Evolutionary conservation across 1,140 invertebrate species (phyloP), one percentile per base, ranked within the genome.

Genomic region (Drosophila repleta): DNA sequence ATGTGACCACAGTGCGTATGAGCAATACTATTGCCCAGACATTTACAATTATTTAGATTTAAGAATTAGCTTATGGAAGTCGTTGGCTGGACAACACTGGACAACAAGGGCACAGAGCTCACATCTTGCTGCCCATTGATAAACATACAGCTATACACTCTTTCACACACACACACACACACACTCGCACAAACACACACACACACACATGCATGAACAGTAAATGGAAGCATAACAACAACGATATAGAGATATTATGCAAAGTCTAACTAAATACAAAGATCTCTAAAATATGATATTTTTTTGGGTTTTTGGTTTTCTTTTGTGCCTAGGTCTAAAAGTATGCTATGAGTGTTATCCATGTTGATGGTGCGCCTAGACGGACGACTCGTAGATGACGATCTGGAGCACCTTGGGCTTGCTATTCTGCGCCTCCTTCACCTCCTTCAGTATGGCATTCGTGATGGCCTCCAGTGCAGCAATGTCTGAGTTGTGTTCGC

Each of bases 351-450:
- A 13, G 24, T 29, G 26, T 4, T 18, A 35, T 35, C 32, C 10
- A 35, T 35, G 32, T 35, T 18, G 43, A 20, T 15, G 10, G 41
- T 29, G 1, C 26, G 6, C 13, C 49, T 93, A 96, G 2, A 96
- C 95, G 2, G 95, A 96, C 39, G 95, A 95, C 90, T 97, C 96
- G 90, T 97, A 97, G 90, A 97, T 96, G 63, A 97, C 94, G 63
- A 97, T 96, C 92, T 96, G 95, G n/a, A 97, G 93, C 5, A 97
- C 93, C 81, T 94, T 93, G 73, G 93, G 92, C 81, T 93, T 92
- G 55, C 84, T 90, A 29, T 88, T 90, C 75, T 91, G 92, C 53
- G 89, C 91, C 67, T 85, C 91, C 41, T 93, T 92, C 13, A 93
- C 92, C 17, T 94, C 93, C 18, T 93, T 92, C 1, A 94, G 93